These are phyloP conservation scores for Cotesia glomerata DNA, from an alignment of 1,140 invertebrate species.

Conservation along the genomic window DNA sequence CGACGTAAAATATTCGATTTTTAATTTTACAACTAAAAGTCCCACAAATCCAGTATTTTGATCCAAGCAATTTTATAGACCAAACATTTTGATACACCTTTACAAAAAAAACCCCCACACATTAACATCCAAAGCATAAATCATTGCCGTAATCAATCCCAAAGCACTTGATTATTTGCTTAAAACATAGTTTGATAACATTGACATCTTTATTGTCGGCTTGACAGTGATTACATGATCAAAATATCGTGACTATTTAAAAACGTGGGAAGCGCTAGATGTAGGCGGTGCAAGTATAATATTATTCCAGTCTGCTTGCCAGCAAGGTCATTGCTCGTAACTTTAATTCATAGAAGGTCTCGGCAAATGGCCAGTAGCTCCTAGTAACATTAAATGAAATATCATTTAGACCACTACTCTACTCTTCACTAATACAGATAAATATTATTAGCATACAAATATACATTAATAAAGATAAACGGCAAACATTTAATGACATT, in stretches of 20 bases:
- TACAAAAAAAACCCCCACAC: too few relatives aligned
- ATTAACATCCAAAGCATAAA: not conserved
- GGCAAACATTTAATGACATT: too few relatives aligned
- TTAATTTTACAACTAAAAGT: too few relatives aligned
- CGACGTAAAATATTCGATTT: too few relatives aligned
- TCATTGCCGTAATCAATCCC: too few relatives aligned
- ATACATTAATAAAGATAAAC: too few relatives aligned
- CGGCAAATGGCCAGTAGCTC: conserved; percentile 9
- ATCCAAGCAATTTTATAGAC: too few relatives aligned
- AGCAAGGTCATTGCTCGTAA: conserved; percentile 31
- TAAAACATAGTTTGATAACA: not conserved
- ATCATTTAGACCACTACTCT: too few relatives aligned
- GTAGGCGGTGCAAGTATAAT: conserved; percentile 20
- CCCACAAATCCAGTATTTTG: too few relatives aligned
- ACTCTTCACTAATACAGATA: not conserved
- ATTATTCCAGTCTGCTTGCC: conserved; percentile 38
- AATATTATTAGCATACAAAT: not conserved
- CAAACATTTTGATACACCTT: too few relatives aligned
- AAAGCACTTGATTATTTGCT: not conserved
- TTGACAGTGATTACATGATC: not conserved
- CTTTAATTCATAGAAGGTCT: conserved; percentile 38
- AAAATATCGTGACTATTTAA: not conserved
- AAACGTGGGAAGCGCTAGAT: conserved; percentile 16
- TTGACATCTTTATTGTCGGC: not conserved
- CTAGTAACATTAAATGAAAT: not conserved